A percentile compares a stretch with the other conserved stretches of the same genome.
phyloP scores from a whole-genome alignment of 1,140 invertebrate species.

The Leptinotarsa defecta region DNA sequence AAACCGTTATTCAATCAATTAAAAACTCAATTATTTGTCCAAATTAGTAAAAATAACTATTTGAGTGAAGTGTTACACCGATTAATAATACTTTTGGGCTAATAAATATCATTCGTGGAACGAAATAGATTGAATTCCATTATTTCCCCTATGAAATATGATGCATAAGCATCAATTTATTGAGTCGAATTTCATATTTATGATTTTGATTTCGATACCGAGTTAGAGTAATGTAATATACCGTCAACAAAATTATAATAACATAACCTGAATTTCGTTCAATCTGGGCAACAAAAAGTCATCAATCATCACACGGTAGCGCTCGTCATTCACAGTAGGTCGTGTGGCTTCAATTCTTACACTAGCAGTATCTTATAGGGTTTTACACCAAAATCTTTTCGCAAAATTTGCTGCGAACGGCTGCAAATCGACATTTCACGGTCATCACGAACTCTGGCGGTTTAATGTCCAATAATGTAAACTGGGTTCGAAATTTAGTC shows the following conservation, averaged over 20 bases:
- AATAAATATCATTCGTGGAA: not conserved
- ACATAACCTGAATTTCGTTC: too few species aligned
- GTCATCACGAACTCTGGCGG: too few species aligned
- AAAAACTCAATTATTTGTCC: not conserved
- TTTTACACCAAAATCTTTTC: too few species aligned
- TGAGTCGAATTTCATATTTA: not conserved
- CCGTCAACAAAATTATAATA: not conserved
- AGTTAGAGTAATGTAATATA: not conserved
- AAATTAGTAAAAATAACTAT: constrained; percentile 1
- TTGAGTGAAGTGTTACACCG: not conserved
- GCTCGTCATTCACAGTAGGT: too few species aligned
- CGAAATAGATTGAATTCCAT: not conserved
- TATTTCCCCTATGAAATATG: not conserved
- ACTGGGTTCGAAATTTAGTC: too few species aligned
- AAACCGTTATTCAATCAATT: not conserved
- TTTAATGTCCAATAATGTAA: too few species aligned
- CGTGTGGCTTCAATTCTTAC: too few species aligned
- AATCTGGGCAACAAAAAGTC: too few species aligned
- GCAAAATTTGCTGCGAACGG: too few species aligned
- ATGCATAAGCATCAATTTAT: not conserved
- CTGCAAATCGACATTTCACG: too few species aligned
- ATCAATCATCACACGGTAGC: too few species aligned
- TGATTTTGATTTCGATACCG: not conserved
- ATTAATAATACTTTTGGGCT: constrained; percentile 1
- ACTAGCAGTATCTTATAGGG: too few species aligned